phyloP scores from a whole-genome alignment of 2,113 vertebrate species.

The Catharus bicknelli region DNA sequence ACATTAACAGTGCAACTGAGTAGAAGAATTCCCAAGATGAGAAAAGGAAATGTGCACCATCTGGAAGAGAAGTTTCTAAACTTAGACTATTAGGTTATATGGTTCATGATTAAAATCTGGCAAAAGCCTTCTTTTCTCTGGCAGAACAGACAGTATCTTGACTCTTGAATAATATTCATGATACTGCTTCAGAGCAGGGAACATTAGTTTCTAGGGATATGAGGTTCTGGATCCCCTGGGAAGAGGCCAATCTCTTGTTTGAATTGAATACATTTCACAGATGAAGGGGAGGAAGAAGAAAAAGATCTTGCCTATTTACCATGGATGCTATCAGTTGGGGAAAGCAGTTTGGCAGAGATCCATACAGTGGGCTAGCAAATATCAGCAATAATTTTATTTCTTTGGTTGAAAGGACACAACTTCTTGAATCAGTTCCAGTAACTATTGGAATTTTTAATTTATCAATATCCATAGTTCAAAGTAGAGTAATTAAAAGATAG shows the following conservation, averaged over 20 bases:
- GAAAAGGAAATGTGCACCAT: conserved; percentile 49
- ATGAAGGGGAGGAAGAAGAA: conserved; percentile 14
- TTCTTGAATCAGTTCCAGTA: background rate
- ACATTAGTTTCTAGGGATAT: conserved; percentile 24
- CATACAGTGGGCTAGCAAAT: background rate
- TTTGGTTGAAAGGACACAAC: background rate
- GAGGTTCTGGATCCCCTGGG: conserved; percentile 31
- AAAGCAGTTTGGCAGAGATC: background rate
- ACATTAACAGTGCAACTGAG: conserved; percentile 1
- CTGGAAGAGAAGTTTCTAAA: conserved; percentile 56
- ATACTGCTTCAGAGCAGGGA: conserved; percentile 25
- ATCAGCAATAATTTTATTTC: background rate
- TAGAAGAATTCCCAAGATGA: conserved; percentile 37
- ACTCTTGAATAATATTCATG: conserved; percentile 47
- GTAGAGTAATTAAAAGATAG: background rate
- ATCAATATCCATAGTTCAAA: background rate
- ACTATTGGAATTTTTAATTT: background rate
- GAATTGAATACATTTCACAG: conserved; percentile 23
- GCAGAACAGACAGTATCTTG: conserved; percentile 61
- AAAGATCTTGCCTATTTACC: background rate
- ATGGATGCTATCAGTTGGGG: background rate
- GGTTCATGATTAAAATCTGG: conserved; percentile 58
- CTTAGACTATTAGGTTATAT: conserved; percentile 53
- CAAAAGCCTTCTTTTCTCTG: conserved; percentile 42
- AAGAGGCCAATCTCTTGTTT: conserved; percentile 29